Evolutionary conservation across 1,140 invertebrate genomes (phyloP), one percentile per base, ranked within the genome.

Genomic region (Anthonomus grandis): DNA sequence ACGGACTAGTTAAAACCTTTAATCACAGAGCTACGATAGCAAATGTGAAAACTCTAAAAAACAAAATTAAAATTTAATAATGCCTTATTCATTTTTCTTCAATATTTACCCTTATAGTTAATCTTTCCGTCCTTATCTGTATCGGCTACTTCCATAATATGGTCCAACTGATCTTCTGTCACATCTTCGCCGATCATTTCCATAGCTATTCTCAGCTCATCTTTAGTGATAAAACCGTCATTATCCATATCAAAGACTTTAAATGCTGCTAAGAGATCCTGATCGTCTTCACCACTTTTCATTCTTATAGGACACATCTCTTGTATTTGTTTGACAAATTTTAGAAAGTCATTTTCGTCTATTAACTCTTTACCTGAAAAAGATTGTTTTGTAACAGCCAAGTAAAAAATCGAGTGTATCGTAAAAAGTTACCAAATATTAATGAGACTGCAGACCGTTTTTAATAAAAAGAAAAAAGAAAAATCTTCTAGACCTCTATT

Each of bases 41-140:
- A n/a, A n/a, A n/a, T n/a, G n/a, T n/a, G n/a, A n/a, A n/a, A n/a
- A n/a, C n/a, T n/a, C n/a, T n/a, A n/a, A n/a, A n/a, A n/a, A n/a
- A n/a, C n/a, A n/a, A n/a, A n/a, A n/a, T n/a, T n/a, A n/a, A n/a
- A n/a, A n/a, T n/a, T n/a, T n/a, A n/a, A n/a, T n/a, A n/a, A n/a
- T n/a, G n/a, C n/a, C n/a, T n/a, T n/a, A n/a, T n/a, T n/a, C n/a
- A n/a, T n/a, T n/a, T n/a, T n/a, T n/a, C n/a, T n/a, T n/a, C n/a
- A n/a, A n/a, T n/a, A n/a, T n/a, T n/a, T n/a, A 87, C 86, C 86
- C 84, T 87, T 85, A 68, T 88, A 89, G 70, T 89, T 86, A 61
- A 89, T 89, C 67, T 80, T 79, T 17, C 86, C 86, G 70, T 89
- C 86, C 65, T 84, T 82, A 70, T 89, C 86, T 58, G 85, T 81